Base-by-base conservation (phyloP, 2,888 invertebrate species). In the Limnephilus auricula region DNA sequence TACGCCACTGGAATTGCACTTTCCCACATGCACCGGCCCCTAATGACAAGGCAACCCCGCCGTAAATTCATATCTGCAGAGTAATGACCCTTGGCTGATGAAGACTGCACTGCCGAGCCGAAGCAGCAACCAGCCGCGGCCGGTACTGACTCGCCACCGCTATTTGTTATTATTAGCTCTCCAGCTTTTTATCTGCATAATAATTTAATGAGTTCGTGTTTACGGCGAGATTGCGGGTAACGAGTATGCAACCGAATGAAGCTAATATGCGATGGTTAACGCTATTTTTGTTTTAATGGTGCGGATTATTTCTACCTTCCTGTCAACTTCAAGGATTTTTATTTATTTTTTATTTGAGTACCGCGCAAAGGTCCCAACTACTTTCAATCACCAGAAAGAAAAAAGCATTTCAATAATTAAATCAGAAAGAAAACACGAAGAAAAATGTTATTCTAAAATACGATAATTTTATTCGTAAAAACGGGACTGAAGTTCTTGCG, bases 281-380 rank as follows among this genome's bases (percentile, higher is more conserved):
- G 86, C 45, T 90, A 10, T 86, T 89, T 90, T 92, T 92, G 90
- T 83, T 83, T 85, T 83, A 85, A 89, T 86, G 31, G 65, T 90
- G 65, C 80, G 80, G 45, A 65, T 83, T 92, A 92, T 91, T 90
- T 89, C 91, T 91, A 91, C 65, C 89, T 82, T 0, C 34, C 34
- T 82, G 25, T 18, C 82, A 34, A 82, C 18, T 82, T 34, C 31
- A 31, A 82, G 18, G 31, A 82, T 45, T 37, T 37, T 2, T 37
- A 37, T 9, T 34, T 37, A 37, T 37, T 37, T 45, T 45, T 45
- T 45, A 15, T 45, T 13, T 45, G 45, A 45, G 45, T 45, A 45
- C 45, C 45, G 0, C 13, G 13, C 12, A 40, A 40, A 13, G 13
- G 12, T 40, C 40, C 12, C 5, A 40, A 40, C 40, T 12, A 12